A percentile compares a stretch with the other conserved stretches of the same genome.
phyloP scores from a whole-genome alignment of 2,797 vertebrate genomes.

The Chelon auratus region DNA sequence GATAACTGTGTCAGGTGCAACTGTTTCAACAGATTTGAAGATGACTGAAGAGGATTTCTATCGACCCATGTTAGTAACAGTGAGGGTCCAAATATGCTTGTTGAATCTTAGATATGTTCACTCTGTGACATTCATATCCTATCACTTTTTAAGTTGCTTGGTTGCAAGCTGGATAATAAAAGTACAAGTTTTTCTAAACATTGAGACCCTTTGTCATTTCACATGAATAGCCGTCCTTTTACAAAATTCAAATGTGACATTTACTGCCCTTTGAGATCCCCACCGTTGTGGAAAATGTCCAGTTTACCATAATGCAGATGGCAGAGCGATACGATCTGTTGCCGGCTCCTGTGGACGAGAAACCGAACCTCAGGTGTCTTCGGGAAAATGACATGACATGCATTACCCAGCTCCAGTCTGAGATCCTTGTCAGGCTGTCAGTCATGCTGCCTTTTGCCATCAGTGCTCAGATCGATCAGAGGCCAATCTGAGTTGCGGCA shows the following conservation, averaged over 20 bases:
- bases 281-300: slow-evolving; percentile 70
- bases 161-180: slow-evolving; percentile 76
- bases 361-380: slow-evolving; percentile 70
- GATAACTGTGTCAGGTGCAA: slow-evolving; percentile 57
- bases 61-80: slow-evolving; percentile 53
- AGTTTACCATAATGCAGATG: slow-evolving; percentile 70
- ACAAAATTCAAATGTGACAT: slow-evolving; percentile 75
- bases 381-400: slow-evolving; percentile 76
- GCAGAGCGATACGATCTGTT: slow-evolving; percentile 57
- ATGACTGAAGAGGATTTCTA: slow-evolving; percentile 54
- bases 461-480: slow-evolving; percentile 87
- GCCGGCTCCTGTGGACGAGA: slow-evolving; percentile 56
- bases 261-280: slow-evolving; percentile 67
- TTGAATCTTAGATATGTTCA: slow-evolving; percentile 60
- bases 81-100: slow-evolving; percentile 53
- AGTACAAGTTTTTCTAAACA: slow-evolving; percentile 70
- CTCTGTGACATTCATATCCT: slow-evolving; percentile 63
- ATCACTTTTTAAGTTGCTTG: slow-evolving; percentile 76
- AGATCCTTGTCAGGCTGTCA: slow-evolving; percentile 81
- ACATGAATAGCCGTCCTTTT: slow-evolving; percentile 41
- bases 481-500: slow-evolving; percentile 69
- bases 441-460: slow-evolving; percentile 84
- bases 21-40: slow-evolving; percentile 58
- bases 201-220: slow-evolving; percentile 61
- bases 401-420: slow-evolving; percentile 72